Percentiles rank a stretch among this genome's conserved stretches.
phyloP scores from a whole-genome alignment of 2,888 invertebrate genomes.

The Agonopterix subpropinquella region DNA sequence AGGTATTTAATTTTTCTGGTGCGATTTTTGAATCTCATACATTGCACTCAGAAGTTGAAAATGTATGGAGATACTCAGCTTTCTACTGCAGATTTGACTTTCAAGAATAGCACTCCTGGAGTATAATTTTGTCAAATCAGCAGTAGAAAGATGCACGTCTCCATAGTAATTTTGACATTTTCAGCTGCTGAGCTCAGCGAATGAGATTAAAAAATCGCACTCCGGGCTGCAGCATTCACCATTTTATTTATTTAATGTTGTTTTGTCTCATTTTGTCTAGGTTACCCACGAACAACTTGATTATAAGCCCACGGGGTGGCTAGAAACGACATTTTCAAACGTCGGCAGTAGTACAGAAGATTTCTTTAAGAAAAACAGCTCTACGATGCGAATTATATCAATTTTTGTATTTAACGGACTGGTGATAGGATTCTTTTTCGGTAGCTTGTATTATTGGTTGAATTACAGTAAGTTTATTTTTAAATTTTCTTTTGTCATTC shows the following conservation, averaged over 20 bases:
- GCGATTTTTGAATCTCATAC: too few species aligned
- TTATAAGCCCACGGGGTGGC: conserved; percentile 49
- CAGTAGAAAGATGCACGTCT: too few species aligned
- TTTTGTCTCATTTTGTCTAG: conserved; percentile 14
- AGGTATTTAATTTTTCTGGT: too few species aligned
- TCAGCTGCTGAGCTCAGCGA: too few species aligned
- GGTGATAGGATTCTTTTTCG: conserved; percentile 53
- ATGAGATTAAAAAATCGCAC: too few species aligned
- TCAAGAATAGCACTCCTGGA: too few species aligned
- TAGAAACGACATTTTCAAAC: conserved; percentile 39
- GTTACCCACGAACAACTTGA: conserved; percentile 45
- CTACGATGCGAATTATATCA: conserved; percentile 29
- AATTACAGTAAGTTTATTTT: conserved; percentile 38
- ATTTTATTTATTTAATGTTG: background rate
- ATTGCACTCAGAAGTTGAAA: too few species aligned
- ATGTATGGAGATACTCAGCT: too few species aligned
- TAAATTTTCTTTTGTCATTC: too few species aligned
- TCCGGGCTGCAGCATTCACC: background rate
- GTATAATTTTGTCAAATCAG: too few species aligned
- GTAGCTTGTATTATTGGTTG: conserved; percentile 50
- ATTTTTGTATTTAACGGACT: conserved; percentile 46
- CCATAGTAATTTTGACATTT: too few species aligned
- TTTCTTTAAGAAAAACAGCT: conserved; percentile 45
- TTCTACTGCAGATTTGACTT: too few species aligned
- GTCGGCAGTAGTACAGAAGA: conserved; percentile 40